Evolutionary conservation across 2,888 invertebrate species (phyloP).

Genomic region (Luffia ferchaultella): DNA sequence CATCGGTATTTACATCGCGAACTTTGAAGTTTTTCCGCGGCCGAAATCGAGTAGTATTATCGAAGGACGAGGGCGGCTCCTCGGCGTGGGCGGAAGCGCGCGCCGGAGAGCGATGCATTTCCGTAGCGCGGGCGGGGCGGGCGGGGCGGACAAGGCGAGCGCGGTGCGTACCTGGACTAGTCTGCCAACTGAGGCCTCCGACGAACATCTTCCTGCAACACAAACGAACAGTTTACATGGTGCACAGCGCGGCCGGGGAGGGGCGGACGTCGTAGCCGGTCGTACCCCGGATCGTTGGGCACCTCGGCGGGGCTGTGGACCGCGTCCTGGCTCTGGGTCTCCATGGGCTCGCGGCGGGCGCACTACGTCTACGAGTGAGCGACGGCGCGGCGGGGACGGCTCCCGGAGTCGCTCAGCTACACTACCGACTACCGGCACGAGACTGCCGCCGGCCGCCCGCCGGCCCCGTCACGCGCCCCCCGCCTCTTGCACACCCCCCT

Average conservation of each 20-base stretch:
- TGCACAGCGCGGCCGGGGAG: conserved; percentile 15
- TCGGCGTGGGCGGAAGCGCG: conserved; percentile 36
- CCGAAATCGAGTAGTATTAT: not conserved
- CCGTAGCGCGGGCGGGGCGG: conserved; percentile 30
- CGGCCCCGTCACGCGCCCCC: conserved; percentile 19
- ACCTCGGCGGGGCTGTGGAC: conserved; percentile 88
- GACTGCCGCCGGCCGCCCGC: conserved; percentile 63
- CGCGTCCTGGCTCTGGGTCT: conserved; percentile 81
- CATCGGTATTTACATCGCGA: conserved; percentile 49
- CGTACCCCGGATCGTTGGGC: conserved; percentile 94
- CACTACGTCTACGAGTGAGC: conserved; percentile 70
- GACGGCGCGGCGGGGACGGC: conserved; percentile 63
- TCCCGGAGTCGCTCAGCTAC: conserved; percentile 70
- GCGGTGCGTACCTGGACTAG: conserved; percentile 90
- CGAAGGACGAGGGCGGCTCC: not conserved
- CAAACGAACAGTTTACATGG: conserved; percentile 61
- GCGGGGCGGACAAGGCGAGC: too few species aligned
- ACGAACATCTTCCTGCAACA: conserved; percentile 99
- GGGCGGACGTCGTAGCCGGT: conserved; percentile 15
- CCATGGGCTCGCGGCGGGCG: conserved; percentile 65
- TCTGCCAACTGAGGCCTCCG: conserved; percentile 99
- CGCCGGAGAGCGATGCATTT: conserved; percentile 34
- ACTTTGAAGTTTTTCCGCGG: conserved; percentile 13
- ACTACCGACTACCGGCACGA: conserved; percentile 78
- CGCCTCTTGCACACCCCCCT: conserved; percentile 47